Evolutionary conservation across 2,888 invertebrate genomes (phyloP).

Genomic region (Cryptus viduatorius): DNA sequence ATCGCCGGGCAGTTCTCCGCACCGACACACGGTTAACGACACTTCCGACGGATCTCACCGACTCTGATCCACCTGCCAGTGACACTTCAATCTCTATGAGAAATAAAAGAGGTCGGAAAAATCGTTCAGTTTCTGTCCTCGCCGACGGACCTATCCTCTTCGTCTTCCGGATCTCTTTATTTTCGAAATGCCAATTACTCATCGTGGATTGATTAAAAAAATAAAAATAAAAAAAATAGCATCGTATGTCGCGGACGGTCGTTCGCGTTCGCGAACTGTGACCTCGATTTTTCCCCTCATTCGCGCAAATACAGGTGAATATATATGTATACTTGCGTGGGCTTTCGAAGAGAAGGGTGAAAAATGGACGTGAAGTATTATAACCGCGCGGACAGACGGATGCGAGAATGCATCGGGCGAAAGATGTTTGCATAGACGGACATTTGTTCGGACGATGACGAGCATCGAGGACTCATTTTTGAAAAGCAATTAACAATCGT

Average conservation of each 20-base stretch:
- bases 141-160: slow-evolving; percentile 1
- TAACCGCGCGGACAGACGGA: slow-evolving; percentile 9
- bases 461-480: slow-evolving; percentile 33
- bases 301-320: slow-evolving; percentile 14
- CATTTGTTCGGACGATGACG: background rate
- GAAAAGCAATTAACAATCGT: slow-evolving; percentile 43
- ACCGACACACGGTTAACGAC: slow-evolving; percentile 19
- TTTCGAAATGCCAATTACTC: slow-evolving; percentile 62
- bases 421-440: slow-evolving; percentile 13
- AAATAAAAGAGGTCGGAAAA: slow-evolving; percentile 37
- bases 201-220: slow-evolving; percentile 61
- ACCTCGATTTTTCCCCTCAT: slow-evolving; percentile 44
- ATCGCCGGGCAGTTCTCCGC: background rate
- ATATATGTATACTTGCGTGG: background rate
- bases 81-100: slow-evolving; percentile 57
- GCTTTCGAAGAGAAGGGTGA: background rate
- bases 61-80: slow-evolving; percentile 27
- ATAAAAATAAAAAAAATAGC: slow-evolving; percentile 50
- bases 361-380: slow-evolving; percentile 24
- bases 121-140: background rate
- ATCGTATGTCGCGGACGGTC: slow-evolving; percentile 41
- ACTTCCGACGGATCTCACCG: slow-evolving; percentile 16
- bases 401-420: slow-evolving; percentile 14
- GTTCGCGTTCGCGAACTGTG: slow-evolving; percentile 24
- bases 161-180: slow-evolving; percentile 40